A percentile compares a stretch with the other conserved stretches of the same genome.
phyloP scores from a whole-genome alignment of 1,140 invertebrate genomes.

The Archegozetes longisetosus region DNA sequence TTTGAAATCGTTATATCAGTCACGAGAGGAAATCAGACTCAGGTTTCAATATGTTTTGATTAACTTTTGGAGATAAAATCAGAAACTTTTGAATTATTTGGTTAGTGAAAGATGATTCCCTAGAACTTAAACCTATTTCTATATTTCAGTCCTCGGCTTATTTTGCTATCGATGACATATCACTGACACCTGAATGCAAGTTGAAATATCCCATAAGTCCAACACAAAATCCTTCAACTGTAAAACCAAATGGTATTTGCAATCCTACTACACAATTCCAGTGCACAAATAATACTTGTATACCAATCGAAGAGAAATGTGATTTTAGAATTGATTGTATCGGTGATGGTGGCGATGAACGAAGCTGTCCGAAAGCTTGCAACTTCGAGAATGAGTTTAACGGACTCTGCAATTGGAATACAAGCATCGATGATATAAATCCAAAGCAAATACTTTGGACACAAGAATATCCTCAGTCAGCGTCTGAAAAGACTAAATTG shows the following conservation, averaged over 20 bases:
- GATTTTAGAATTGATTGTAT: constrained; percentile 22
- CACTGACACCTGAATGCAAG: constrained; percentile 15
- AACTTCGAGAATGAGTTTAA: constrained; percentile 19
- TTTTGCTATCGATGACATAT: constrained; percentile 22
- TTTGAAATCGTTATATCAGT: neutral
- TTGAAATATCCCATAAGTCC: constrained; percentile 13
- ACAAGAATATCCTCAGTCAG: neutral
- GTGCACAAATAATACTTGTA: constrained; percentile 20
- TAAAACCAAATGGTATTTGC: constrained; percentile 14
- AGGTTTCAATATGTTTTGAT: neutral
- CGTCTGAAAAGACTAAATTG: neutral
- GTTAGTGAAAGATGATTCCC: no score
- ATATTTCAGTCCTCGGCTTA: no score
- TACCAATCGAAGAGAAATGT: constrained; percentile 17
- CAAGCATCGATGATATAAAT: neutral
- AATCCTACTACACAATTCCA: constrained; percentile 14
- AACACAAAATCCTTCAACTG: constrained; percentile 12
- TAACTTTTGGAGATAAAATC: neutral
- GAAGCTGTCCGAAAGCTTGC: constrained; percentile 18
- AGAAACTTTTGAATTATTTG: no score
- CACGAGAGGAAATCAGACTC: neutral
- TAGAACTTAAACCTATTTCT: no score
- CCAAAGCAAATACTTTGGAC: neutral
- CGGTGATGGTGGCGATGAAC: constrained; percentile 20
- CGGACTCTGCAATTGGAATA: neutral